phyloP scores from a whole-genome alignment of 2,113 vertebrate genomes.

The Xenus cinereus region DNA sequence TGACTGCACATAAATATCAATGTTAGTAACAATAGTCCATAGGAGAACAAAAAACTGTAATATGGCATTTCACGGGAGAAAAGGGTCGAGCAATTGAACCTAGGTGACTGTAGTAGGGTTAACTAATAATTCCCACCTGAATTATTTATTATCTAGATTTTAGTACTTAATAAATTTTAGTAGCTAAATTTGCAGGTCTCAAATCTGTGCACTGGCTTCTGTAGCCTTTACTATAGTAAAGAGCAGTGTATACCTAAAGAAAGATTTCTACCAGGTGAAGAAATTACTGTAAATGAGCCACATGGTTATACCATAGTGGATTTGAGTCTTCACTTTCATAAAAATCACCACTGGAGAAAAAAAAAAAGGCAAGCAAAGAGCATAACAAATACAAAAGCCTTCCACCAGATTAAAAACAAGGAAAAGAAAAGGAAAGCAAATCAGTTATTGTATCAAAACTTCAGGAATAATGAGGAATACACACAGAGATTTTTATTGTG shows the following conservation, averaged over 20 bases:
- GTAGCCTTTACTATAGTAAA: background rate
- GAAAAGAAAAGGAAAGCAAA: background rate
- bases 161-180: constrained; percentile 2
- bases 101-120: background rate
- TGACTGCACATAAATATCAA: background rate
- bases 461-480: background rate
- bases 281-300: background rate
- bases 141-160: constrained; percentile 37
- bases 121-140: background rate
- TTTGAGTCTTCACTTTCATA: background rate
- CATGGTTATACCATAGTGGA: background rate
- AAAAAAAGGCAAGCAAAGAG: background rate
- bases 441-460: background rate
- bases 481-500: background rate
- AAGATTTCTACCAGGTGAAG: background rate
- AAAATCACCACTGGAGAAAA: background rate
- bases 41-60: background rate
- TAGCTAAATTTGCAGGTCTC: constrained; percentile 28
- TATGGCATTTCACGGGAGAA: background rate
- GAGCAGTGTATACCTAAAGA: background rate
- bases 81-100: background rate
- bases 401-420: background rate
- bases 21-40: background rate
- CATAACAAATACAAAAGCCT: background rate
- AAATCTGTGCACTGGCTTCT: background rate